A percentile compares a stretch with the other conserved stretches of the same genome.
These are phyloP conservation scores for Pelosia muscerda DNA, from an alignment of 2,888 invertebrate genomes.

Conservation along the genomic window DNA sequence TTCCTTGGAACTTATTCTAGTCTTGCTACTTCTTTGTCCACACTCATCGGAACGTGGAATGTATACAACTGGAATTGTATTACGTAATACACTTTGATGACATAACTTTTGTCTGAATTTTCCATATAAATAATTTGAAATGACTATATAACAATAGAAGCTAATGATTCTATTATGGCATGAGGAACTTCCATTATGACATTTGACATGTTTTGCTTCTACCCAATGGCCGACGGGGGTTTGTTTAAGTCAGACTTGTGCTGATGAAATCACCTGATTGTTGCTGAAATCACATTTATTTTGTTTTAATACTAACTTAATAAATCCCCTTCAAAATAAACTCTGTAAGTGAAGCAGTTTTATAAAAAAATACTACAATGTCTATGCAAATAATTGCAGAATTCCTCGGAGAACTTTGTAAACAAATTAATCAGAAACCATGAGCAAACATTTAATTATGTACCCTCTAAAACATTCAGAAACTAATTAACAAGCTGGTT, in stretches of 20 bases:
- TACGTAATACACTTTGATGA: constrained; percentile 2
- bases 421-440: constrained; percentile 7
- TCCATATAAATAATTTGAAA: background rate
- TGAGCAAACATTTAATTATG: constrained; percentile 18
- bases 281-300: no score
- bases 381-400: background rate
- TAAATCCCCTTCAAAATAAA: background rate
- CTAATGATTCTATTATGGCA: background rate
- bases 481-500: constrained; percentile 26
- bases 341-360: background rate
- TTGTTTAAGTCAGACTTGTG: no score
- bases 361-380: background rate
- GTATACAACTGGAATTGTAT: background rate
- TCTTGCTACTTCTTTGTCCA: background rate
- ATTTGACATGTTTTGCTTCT: background rate
- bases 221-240: no score
- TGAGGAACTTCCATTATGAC: background rate
- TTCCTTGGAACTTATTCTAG: constrained; percentile 35
- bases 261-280: no score
- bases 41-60: constrained; percentile 1
- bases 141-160: background rate
- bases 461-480: constrained; percentile 27
- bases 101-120: background rate
- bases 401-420: background rate
- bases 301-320: background rate